A percentile compares a stretch with the other conserved stretches of the same genome.
phyloP scores from a whole-genome alignment of 2,113 vertebrate species.

The Podarcis cretensis region DNA sequence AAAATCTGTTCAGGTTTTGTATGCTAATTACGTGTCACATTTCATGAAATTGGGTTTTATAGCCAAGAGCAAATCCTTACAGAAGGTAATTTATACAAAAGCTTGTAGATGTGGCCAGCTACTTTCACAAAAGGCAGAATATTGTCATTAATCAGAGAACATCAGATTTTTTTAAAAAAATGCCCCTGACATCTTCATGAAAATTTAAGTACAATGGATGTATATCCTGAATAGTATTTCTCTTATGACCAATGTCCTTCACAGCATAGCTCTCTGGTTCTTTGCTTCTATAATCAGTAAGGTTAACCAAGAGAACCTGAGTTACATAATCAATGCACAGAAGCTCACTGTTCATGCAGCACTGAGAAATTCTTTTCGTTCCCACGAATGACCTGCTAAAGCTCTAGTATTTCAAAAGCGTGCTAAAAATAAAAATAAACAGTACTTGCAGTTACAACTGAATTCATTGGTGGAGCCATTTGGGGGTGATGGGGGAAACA shows the following conservation, averaged over 20 bases:
- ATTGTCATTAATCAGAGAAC: conserved; percentile 43
- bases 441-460: background rate
- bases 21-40: conserved; percentile 10
- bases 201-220: conserved; percentile 21
- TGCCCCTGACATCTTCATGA: conserved; percentile 27
- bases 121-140: conserved; percentile 38
- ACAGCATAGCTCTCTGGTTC: background rate
- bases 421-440: background rate
- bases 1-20: conserved; percentile 12
- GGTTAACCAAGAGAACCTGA: background rate
- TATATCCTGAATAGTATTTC: background rate
- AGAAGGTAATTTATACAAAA: conserved; percentile 45
- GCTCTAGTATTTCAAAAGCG: background rate
- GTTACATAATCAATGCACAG: background rate
- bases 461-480: no score
- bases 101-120: conserved; percentile 22
- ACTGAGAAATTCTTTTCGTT: background rate
- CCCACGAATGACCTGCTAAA: background rate
- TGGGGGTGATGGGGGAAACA: fast-evolving
- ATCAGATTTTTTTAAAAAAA: conserved; percentile 11
- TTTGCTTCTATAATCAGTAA: background rate
- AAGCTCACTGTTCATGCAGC: background rate
- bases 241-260: background rate
- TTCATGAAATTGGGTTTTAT: conserved; percentile 36
- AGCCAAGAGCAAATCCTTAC: conserved; percentile 49